Conservation (phyloP, 1,140 invertebrate genomes). For the Gryon sp. region DNA sequence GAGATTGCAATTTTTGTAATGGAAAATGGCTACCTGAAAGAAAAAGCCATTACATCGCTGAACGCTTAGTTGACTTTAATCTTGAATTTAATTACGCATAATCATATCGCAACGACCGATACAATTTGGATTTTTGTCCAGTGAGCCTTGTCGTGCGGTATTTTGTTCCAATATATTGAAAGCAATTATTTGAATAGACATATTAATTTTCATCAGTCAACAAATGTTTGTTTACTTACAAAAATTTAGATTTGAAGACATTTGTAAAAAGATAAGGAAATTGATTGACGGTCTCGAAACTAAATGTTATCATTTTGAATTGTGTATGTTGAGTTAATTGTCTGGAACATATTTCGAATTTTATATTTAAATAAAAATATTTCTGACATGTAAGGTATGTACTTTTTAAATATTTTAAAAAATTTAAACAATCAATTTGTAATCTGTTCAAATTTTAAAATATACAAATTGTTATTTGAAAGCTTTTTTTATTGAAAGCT, state of each 20-base stretch:
- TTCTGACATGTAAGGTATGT: no score
- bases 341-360: not conserved
- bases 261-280: not conserved
- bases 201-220: slow-evolving; percentile 38
- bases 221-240: slow-evolving; percentile 32
- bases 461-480: not conserved
- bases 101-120: slow-evolving; percentile 45
- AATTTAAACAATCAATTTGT: not conserved
- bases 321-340: slow-evolving; percentile 11
- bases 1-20: slow-evolving; percentile 47
- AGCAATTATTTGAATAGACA: slow-evolving; percentile 40
- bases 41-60: slow-evolving; percentile 38
- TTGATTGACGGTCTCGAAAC: slow-evolving; percentile 11
- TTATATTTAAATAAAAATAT: no score
- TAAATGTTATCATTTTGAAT: not conserved
- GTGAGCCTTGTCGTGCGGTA: slow-evolving; percentile 1
- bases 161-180: slow-evolving; percentile 45
- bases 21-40: slow-evolving; percentile 43
- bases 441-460: not conserved
- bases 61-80: slow-evolving; percentile 53
- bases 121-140: slow-evolving; percentile 45
- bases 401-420: not conserved
- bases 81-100: slow-evolving; percentile 61
- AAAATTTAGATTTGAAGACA: slow-evolving; percentile 3
- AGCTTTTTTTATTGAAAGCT: no score